Percentiles rank a stretch among this genome's conserved stretches.
phyloP scores from a whole-genome alignment of 2,888 invertebrate genomes.

The Hyalella azteca region DNA sequence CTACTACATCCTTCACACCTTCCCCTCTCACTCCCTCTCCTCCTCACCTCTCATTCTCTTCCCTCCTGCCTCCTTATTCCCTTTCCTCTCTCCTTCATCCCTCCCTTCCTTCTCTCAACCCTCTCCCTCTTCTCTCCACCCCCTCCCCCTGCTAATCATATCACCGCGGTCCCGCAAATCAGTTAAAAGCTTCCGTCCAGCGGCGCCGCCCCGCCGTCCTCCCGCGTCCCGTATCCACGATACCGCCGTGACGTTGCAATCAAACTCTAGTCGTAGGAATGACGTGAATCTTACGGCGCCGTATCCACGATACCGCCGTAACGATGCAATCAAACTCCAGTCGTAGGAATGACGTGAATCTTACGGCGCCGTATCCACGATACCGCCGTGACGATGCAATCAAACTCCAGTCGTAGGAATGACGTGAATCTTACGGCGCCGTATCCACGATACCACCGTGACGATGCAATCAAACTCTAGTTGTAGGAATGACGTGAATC shows the following conservation, averaged over 20 bases:
- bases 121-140: neutral
- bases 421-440: neutral
- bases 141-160: neutral
- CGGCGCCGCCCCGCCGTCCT: neutral
- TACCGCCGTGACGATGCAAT: neutral
- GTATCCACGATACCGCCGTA: neutral
- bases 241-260: neutral
- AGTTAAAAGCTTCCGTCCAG: neutral
- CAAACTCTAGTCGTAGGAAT: neutral
- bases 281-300: neutral
- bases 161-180: neutral
- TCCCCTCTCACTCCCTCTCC: neutral
- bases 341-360: neutral
- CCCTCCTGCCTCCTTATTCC: neutral
- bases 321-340: neutral
- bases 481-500: neutral
- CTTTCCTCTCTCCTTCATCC: neutral
- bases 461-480: neutral
- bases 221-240: neutral
- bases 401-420: neutral
- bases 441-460: too few species aligned
- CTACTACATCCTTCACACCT: neutral
- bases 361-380: neutral
- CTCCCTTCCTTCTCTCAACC: neutral
- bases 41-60: neutral